Evolutionary conservation across 2,113 vertebrate genomes (phyloP).

Genomic region (Pao palembangensis): DNA sequence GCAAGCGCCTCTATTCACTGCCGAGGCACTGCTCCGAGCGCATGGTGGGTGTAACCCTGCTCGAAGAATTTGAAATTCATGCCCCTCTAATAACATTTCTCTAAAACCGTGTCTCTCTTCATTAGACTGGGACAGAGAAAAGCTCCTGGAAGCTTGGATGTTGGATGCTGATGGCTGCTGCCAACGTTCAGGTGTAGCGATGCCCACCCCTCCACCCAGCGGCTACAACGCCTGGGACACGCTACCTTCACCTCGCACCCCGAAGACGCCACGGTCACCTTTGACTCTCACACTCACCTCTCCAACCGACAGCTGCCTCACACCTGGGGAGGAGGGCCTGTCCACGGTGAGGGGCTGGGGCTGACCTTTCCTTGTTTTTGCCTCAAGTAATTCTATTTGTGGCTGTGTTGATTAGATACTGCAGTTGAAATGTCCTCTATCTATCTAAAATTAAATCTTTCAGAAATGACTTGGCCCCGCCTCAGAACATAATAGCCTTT

Average conservation of each 20-base stretch:
- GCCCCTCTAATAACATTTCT: background rate
- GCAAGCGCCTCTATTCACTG: constrained; percentile 94
- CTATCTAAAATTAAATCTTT: no score
- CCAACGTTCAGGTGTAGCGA: constrained; percentile 69
- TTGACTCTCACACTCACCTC: constrained; percentile 71
- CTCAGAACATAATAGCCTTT: background rate
- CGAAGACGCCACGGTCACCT: constrained; percentile 66
- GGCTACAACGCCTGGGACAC: constrained; percentile 73
- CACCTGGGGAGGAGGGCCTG: constrained; percentile 65
- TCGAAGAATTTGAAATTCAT: background rate
- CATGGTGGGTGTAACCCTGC: constrained; percentile 77
- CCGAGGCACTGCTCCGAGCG: constrained; percentile 94
- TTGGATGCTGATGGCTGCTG: constrained; percentile 67
- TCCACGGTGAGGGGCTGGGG: constrained; percentile 43
- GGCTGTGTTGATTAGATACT: no score
- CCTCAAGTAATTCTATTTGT: no score
- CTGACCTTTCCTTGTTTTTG: no score
- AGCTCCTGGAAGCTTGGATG: constrained; percentile 73
- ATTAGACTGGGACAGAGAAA: constrained; percentile 70
- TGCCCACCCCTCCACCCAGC: constrained; percentile 69
- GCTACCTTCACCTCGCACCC: constrained; percentile 67
- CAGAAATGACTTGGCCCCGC: background rate
- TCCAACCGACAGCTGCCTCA: constrained; percentile 70
- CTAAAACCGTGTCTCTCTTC: background rate
- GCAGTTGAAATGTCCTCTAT: no score